phyloP scores from a whole-genome alignment of 2,888 invertebrate species.

The Nephrotoma appendiculata region DNA sequence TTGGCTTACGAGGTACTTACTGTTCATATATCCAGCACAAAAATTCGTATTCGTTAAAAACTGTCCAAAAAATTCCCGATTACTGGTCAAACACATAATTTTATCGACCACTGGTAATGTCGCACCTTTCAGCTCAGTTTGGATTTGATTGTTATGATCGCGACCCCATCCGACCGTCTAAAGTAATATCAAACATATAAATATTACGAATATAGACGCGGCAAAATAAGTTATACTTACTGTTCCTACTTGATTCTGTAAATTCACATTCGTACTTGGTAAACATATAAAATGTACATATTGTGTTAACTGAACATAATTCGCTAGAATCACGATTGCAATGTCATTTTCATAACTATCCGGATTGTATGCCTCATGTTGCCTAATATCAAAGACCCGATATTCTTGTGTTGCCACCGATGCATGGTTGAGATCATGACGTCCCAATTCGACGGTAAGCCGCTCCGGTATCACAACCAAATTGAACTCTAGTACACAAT shows the following conservation, averaged over 20 bases:
- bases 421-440: constrained; percentile 26
- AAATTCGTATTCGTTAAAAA: constrained; percentile 10
- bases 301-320: constrained; percentile 22
- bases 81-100: constrained; percentile 19
- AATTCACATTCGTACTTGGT: constrained; percentile 5
- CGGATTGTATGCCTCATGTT: constrained; percentile 8
- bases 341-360: constrained; percentile 21
- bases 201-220: not conserved
- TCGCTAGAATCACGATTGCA: constrained; percentile 24
- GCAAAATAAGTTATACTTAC: not conserved
- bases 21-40: constrained; percentile 14
- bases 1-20: not conserved
- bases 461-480: constrained; percentile 20
- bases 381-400: constrained; percentile 10
- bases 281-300: constrained; percentile 28
- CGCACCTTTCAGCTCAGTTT: constrained; percentile 17
- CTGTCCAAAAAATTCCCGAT: constrained; percentile 11
- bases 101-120: constrained; percentile 24
- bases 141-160: constrained; percentile 16
- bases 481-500: constrained; percentile 21
- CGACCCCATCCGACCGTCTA: constrained; percentile 27
- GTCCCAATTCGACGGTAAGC: constrained; percentile 26
- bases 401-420: constrained; percentile 24
- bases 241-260: not conserved
- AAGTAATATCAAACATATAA: not conserved